These are phyloP conservation scores for Mermis nigrescens DNA, from an alignment of 2,888 invertebrate genomes.

Conservation along the genomic window DNA sequence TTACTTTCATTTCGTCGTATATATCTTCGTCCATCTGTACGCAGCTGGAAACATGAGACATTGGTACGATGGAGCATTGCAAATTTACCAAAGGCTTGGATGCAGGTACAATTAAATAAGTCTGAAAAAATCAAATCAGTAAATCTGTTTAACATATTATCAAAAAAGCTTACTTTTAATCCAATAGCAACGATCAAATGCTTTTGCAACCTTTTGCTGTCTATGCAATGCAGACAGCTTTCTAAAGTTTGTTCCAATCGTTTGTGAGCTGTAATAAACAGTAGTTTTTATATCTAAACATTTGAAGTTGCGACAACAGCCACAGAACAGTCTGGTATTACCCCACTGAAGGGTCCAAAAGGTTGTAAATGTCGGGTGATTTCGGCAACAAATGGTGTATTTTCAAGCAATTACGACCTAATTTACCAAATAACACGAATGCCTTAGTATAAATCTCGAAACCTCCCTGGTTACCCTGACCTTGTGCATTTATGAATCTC, in stretches of 20 bases:
- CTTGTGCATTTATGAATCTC: no score
- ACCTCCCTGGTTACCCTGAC: no score
- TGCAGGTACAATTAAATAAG: conserved; percentile 61
- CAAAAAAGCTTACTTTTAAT: conserved; percentile 41
- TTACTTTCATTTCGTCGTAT: conserved; percentile 64
- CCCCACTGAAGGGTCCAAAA: no score
- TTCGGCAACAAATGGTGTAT: no score
- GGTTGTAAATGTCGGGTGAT: no score
- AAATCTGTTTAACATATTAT: not conserved
- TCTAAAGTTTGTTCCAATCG: conserved; percentile 51
- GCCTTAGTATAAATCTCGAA: no score
- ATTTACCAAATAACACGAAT: no score
- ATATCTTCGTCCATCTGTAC: conserved; percentile 80
- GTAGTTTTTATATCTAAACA: no score
- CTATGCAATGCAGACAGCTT: conserved; percentile 60
- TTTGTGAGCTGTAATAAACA: conserved; percentile 48
- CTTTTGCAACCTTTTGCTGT: conserved; percentile 56
- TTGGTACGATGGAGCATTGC: conserved; percentile 65
- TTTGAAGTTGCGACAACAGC: no score
- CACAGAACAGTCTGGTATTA: no score
- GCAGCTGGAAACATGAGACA: conserved; percentile 55
- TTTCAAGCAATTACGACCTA: no score
- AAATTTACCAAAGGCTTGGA: conserved; percentile 59
- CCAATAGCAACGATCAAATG: conserved; percentile 64
- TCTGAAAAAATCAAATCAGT: conserved; percentile 30